Conservation (phyloP, 1,140 invertebrate genomes). For the Monomorium pharaonis region DNA sequence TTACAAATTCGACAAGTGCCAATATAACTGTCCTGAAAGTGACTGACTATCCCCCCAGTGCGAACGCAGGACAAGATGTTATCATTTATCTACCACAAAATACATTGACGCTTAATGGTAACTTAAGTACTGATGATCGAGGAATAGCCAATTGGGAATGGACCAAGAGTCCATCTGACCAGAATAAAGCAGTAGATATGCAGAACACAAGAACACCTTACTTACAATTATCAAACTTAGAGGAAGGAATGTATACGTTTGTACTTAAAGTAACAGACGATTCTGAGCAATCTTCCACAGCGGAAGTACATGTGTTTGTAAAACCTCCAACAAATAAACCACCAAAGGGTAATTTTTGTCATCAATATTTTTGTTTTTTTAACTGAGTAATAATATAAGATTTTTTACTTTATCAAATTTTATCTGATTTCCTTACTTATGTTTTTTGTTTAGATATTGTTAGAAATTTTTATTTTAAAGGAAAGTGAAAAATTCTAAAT, state of each 20-base stretch:
- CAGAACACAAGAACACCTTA: constrained; percentile 96
- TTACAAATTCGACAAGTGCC: constrained; percentile 93
- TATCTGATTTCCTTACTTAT: no score
- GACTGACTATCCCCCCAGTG: constrained; percentile 97
- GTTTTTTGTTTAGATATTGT: no score
- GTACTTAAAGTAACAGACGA: constrained; percentile 96
- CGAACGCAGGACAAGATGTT: constrained; percentile 95
- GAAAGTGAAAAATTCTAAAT: no score
- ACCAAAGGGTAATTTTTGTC: constrained; percentile 87
- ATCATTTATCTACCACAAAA: constrained; percentile 96
- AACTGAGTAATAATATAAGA: neutral
- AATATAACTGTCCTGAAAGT: constrained; percentile 96
- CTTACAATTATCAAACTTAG: constrained; percentile 93
- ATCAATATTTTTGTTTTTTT: neutral
- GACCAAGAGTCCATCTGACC: constrained; percentile 94
- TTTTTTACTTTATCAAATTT: no score
- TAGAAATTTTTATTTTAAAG: no score
- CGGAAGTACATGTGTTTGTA: constrained; percentile 96
- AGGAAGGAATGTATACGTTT: constrained; percentile 97
- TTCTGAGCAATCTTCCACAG: constrained; percentile 93
- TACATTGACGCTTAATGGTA: constrained; percentile 95
- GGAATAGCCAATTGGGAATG: constrained; percentile 97
- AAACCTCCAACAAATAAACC: constrained; percentile 95
- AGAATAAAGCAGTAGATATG: constrained; percentile 96
- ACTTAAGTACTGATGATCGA: constrained; percentile 95